Base-by-base conservation (phyloP, 2,888 invertebrate genomes). In the Epistrophe eligans region DNA sequence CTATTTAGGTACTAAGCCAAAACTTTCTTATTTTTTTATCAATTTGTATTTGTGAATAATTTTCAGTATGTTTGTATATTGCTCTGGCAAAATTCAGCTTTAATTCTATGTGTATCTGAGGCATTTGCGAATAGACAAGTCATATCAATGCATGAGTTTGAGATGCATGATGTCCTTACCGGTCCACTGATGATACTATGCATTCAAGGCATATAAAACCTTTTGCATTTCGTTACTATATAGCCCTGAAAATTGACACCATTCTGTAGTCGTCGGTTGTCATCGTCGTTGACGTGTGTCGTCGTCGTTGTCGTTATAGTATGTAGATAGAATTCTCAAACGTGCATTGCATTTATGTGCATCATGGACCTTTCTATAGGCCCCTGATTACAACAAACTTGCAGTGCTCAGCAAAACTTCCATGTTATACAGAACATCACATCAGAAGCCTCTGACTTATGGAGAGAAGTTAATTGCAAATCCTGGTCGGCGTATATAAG, bases 281-380 rank as follows among this genome's bases (percentile, higher is more conserved):
- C 15, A 6, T 43, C 43, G 19, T 58, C 17, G 35, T 35, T 35
- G 32, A 32, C 15, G 10, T 43, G 24, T 15, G 17, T 35, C 35
- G n/a, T 64, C 62, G 4, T 40, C 40, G 19, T 60, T 13, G 28
- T n/a, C n/a, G 11, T 9, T 9, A 10, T 32, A 8, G 35, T n/a
- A 57, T 15, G 9, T 9, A n/a, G n/a, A 66, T 67, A 64, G 55
- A 64, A 79, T 43, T 64, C 35, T 38, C 64, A 64, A 82, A 85
- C 85, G 85, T 82, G 82, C 77, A 74, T 77, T 48, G 72, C 76
- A 81, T 77, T 77, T 60, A 58, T 79, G 64, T 73, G 58, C 73
- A 82, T 66, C 70, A 82, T 66, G 70, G 57, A 60, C 82, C 58
- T 79, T 82, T 87, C 74, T 79, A 87, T 87, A 87, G 85, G 85